Evolutionary conservation across 2,888 invertebrate species (phyloP), one percentile per base, ranked within the genome.

Genomic region (Heliconius charithonia): DNA sequence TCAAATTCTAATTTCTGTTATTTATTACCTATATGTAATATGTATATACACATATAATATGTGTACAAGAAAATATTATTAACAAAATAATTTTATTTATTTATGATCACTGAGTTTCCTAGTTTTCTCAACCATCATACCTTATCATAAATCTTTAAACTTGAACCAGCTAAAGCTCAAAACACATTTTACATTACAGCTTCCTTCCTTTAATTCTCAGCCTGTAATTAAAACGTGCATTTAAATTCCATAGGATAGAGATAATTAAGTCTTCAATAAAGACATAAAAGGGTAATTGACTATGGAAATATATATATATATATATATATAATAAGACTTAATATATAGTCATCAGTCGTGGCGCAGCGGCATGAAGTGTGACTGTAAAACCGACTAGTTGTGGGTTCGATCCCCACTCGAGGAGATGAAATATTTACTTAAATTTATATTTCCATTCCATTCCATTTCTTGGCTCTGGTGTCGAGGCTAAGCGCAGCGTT

Each of bases 111-210:
- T 3, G 6, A 32, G 16, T 72, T 59, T 16, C 29, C 71, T 32
- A 56, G 56, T 72, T 56, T 29, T 56, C 27, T 72, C n/a, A 59
- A 12, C 29, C n/a, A 56, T 56, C 29, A 59, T 13, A 32, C 71
- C 32, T n/a, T 59, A 59, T 72, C 56, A 72, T 72, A 72, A 72
- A 72, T 72, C 71, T 72, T 56, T 56, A 56, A 72, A 32, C 56
- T 12, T 59, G 71, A 59, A 72, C 29, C 51, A 71, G 16, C 71
- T 71, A 22, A 71, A 56, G 29, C 56, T 72, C 22, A 56, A 13
- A 56, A 71, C 56, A 27, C n/a, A 59, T 59, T 22, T 72, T 29
- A 72, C 56, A 72, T n/a, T 32, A 71, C 51, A 59, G 71, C 32
- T 56, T 72, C 32, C 32, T 72, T 67, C 67, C 67, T 67, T 25